Evolutionary conservation across 2,888 invertebrate species (phyloP).

Genomic region (Polymixis flavicincta): DNA sequence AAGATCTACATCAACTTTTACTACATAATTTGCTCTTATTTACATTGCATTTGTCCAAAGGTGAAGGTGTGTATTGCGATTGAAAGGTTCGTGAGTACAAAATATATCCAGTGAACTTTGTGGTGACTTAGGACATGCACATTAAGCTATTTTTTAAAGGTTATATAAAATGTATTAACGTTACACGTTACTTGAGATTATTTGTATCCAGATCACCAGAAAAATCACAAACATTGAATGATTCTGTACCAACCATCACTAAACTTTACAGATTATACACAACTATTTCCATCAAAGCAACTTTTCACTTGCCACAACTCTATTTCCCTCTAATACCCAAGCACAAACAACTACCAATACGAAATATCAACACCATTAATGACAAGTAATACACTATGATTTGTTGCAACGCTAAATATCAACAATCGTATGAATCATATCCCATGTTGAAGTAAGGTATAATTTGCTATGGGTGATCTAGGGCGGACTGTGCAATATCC

Average conservation of each 20-base stretch:
- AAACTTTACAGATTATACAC: background rate
- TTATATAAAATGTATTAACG: background rate
- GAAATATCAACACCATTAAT: conserved; percentile 36
- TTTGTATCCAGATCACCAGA: background rate
- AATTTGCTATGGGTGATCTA: conserved; percentile 60
- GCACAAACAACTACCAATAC: conserved; percentile 13
- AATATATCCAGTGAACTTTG: conserved; percentile 9
- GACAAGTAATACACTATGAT: conserved; percentile 32
- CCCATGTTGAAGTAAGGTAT: conserved; percentile 48
- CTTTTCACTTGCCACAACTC: background rate
- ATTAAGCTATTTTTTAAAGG: background rate
- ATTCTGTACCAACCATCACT: no score
- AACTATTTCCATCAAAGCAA: background rate
- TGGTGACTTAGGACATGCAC: background rate
- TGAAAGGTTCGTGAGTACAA: conserved; percentile 26
- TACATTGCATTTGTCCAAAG: conserved; percentile 28
- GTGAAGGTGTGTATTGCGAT: conserved; percentile 42
- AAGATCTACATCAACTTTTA: conserved; percentile 6
- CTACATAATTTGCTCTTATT: conserved; percentile 41
- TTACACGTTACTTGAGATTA: background rate
- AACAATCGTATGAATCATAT: conserved; percentile 56
- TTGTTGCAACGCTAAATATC: conserved; percentile 48
- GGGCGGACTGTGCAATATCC: conserved; percentile 63
- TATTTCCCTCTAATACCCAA: background rate
- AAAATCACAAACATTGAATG: background rate